These are phyloP conservation scores for Yponomeuta malinellus DNA, from an alignment of 2,888 invertebrate genomes.

Conservation along the genomic window DNA sequence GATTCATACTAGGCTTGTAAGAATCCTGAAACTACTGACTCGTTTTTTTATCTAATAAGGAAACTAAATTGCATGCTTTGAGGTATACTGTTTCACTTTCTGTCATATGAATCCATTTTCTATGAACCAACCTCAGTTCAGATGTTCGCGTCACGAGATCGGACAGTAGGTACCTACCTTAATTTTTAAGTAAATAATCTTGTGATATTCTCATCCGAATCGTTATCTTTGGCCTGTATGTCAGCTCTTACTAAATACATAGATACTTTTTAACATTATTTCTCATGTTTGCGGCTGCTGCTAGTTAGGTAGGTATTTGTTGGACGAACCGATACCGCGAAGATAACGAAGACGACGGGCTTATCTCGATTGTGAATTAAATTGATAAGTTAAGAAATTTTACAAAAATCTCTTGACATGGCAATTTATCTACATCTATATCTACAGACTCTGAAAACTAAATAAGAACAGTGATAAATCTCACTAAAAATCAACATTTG, in stretches of 20 bases:
- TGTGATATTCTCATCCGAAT: constrained; percentile 28
- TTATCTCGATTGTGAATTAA: constrained; percentile 70
- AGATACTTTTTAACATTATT: constrained; percentile 34
- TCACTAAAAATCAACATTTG: too few species aligned
- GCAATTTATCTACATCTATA: background rate
- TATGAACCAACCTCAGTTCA: background rate
- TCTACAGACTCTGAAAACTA: background rate
- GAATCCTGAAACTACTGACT: background rate
- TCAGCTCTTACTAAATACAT: constrained; percentile 46
- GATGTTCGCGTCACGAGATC: background rate
- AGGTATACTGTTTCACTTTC: background rate
- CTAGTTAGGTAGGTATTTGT: constrained; percentile 52
- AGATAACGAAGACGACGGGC: constrained; percentile 71
- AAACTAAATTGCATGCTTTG: background rate
- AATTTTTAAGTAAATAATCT: constrained; percentile 15
- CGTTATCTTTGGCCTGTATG: constrained; percentile 37
- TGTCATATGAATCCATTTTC: background rate
- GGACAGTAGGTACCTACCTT: background rate
- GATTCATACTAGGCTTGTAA: constrained; percentile 1
- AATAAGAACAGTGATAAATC: too few species aligned
- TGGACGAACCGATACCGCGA: constrained; percentile 32
- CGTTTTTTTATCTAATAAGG: background rate
- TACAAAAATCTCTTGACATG: too few species aligned
- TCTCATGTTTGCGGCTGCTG: constrained; percentile 27
- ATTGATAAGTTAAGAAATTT: constrained; percentile 52